Evolutionary conservation across 2,113 vertebrate genomes (phyloP).

Genomic region (Lagenorhynchus albirostris): DNA sequence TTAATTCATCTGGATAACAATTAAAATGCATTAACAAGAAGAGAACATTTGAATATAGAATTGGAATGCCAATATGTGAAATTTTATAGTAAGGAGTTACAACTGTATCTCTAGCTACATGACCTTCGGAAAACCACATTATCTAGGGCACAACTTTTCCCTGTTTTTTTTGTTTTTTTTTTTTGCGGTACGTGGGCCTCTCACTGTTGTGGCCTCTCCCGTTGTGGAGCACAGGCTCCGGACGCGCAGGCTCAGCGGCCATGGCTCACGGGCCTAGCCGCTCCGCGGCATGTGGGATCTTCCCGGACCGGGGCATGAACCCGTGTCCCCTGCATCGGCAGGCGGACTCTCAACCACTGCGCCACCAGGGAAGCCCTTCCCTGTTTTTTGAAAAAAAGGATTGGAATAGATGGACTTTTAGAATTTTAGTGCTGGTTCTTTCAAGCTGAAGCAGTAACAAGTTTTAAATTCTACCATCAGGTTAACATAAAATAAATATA

Average conservation of each 20-base stretch:
- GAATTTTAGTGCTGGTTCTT: neutral
- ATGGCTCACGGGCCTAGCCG: no score
- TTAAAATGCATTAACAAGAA: slow-evolving; percentile 3
- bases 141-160: neutral
- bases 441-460: neutral
- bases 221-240: no score
- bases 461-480: slow-evolving; percentile 1
- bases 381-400: neutral
- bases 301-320: no score
- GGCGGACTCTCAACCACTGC: no score
- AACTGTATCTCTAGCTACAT: neutral
- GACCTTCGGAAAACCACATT: neutral
- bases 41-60: neutral
- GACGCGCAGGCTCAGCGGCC: no score
- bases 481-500: neutral
- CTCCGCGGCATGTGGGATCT: no score
- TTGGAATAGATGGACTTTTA: neutral
- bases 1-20: neutral
- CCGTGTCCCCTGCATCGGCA: no score
- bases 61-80: neutral
- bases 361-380: no score
- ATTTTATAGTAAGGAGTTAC: neutral
- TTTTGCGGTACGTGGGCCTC: no score
- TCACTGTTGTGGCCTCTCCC: no score
- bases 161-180: neutral